These are phyloP conservation scores for Magallana angulata DNA, from an alignment of 1,140 invertebrate genomes.

Conservation along the genomic window DNA sequence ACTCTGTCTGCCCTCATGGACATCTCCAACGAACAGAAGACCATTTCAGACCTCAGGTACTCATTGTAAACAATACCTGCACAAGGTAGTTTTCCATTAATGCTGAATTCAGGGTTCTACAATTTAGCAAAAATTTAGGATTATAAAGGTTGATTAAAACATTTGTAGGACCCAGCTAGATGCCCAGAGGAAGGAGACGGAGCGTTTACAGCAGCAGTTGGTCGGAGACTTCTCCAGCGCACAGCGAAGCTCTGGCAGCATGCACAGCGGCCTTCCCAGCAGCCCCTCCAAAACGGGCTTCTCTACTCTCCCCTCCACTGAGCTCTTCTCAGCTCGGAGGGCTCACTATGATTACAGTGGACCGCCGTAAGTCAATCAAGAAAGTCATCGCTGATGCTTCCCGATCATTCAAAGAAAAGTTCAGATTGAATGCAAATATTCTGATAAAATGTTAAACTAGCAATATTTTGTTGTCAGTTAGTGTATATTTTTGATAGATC, in stretches of 20 bases:
- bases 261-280: slow-evolving; percentile 53
- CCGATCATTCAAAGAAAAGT: no score
- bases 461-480: no score
- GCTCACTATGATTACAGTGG: slow-evolving; percentile 61
- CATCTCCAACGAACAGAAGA: slow-evolving; percentile 68
- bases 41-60: slow-evolving; percentile 72
- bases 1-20: slow-evolving; percentile 67
- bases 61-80: background rate
- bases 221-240: slow-evolving; percentile 60
- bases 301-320: slow-evolving; percentile 67
- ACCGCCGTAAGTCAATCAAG: slow-evolving; percentile 67
- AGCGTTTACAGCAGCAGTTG: slow-evolving; percentile 68
- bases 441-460: no score
- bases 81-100: no score
- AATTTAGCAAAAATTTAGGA: no score
- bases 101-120: no score
- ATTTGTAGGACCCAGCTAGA: slow-evolving; percentile 70
- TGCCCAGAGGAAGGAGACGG: slow-evolving; percentile 71
- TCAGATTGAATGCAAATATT: no score
- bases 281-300: slow-evolving; percentile 70
- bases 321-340: slow-evolving; percentile 61
- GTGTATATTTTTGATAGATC: slow-evolving; percentile 60
- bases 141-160: background rate
- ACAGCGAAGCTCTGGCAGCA: slow-evolving; percentile 23
- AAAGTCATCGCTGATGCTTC: no score